These are phyloP conservation scores for Limnodromus scolopaceus DNA, from an alignment of 2,797 vertebrate genomes.

Conservation along the genomic window DNA sequence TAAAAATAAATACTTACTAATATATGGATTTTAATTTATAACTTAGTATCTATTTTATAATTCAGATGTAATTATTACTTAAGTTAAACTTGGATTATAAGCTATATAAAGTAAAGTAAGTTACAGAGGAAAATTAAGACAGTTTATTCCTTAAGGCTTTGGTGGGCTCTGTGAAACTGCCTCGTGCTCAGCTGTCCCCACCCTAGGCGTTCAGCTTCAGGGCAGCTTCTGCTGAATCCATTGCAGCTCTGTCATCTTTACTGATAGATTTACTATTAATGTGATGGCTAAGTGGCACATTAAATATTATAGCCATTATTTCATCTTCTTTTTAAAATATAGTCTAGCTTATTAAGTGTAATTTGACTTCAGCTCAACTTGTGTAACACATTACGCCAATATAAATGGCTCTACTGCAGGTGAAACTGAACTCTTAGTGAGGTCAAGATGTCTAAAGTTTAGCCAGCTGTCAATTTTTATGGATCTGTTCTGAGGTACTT, in stretches of 20 bases:
- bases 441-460: slow-evolving; percentile 11
- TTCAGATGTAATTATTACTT: background rate
- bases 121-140: background rate
- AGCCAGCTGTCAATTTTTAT: slow-evolving; percentile 41
- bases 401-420: slow-evolving; percentile 4
- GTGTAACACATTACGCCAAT: background rate
- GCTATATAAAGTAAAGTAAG: background rate
- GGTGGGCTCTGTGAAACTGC: background rate
- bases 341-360: slow-evolving; percentile 24
- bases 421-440: background rate
- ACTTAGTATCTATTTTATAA: background rate
- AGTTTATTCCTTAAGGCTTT: background rate
- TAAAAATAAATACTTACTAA: background rate
- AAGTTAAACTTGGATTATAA: background rate
- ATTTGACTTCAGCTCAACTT: slow-evolving; percentile 30
- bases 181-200: background rate
- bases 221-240: background rate
- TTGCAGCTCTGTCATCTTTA: background rate
- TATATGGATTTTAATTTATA: background rate
- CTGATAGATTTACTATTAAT: slow-evolving; percentile 33
- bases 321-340: slow-evolving; percentile 24
- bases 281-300: slow-evolving; percentile 24
- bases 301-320: slow-evolving; percentile 50
- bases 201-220: background rate
- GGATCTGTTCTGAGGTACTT: background rate